Evolutionary conservation across 2,797 vertebrate species (phyloP).

Genomic region (Streptopelia turtur): DNA sequence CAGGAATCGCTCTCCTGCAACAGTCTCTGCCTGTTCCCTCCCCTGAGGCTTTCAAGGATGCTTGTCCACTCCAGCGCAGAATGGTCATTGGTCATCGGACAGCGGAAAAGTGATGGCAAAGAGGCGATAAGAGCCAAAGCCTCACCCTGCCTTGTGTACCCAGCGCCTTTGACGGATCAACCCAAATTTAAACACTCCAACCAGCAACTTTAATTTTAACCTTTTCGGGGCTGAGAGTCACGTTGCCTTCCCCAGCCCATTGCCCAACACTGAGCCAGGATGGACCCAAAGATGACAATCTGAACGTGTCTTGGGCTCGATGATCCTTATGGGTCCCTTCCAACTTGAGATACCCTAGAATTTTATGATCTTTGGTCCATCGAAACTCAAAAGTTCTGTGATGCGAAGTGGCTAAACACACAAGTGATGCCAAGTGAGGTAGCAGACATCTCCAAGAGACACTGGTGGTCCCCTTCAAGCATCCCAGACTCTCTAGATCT

Average conservation of each 20-base stretch:
- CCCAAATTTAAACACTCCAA: neutral
- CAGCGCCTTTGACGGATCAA: neutral
- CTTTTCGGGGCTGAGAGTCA: accelerated
- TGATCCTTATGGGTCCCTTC: neutral
- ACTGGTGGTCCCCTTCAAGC: neutral
- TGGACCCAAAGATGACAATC: accelerated
- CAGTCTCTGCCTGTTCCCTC: neutral
- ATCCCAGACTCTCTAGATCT: neutral
- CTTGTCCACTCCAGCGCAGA: neutral
- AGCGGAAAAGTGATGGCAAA: neutral
- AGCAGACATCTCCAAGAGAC: neutral
- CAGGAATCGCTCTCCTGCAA: neutral
- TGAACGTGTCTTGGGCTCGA: accelerated
- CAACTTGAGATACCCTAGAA: neutral
- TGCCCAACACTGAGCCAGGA: neutral
- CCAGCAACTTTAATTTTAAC: neutral
- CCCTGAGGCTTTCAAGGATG: accelerated
- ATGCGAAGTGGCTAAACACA: neutral
- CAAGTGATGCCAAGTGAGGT: neutral
- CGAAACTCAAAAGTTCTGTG: neutral
- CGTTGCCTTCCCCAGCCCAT: accelerated
- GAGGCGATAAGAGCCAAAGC: neutral
- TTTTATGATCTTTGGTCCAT: neutral
- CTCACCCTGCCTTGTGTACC: slow-evolving; percentile 27
- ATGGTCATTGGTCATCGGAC: neutral